These are phyloP conservation scores for Imbricaverruca yamaguchii DNA, from an alignment of 2,888 invertebrate genomes.

Conservation along the genomic window DNA sequence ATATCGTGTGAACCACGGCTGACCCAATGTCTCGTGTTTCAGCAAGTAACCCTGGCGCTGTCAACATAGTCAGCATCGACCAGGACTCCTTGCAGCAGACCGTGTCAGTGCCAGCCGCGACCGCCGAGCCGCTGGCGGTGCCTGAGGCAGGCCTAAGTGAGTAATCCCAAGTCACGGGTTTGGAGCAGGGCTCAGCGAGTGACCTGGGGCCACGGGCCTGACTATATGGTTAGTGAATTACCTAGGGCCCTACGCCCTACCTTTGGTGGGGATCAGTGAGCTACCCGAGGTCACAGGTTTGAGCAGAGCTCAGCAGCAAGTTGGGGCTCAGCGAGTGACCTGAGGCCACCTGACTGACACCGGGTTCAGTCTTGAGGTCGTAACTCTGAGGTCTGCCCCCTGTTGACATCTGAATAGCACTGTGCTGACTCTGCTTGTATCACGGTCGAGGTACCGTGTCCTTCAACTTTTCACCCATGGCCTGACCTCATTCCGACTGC, in stretches of 20 bases:
- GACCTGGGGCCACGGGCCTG: background rate
- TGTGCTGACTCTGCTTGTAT: background rate
- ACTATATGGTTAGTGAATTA: too few relatives aligned
- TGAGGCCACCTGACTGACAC: too few relatives aligned
- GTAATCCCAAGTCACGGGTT: background rate
- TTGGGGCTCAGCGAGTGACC: too few relatives aligned
- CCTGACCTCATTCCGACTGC: too few relatives aligned
- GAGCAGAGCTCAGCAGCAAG: background rate
- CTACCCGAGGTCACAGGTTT: background rate
- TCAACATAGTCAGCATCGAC: conserved; percentile 14
- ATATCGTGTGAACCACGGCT: background rate
- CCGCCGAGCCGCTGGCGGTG: background rate
- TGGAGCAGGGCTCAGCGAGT: background rate
- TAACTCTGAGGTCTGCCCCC: background rate
- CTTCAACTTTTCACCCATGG: too few relatives aligned
- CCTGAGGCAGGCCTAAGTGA: conserved; percentile 5
- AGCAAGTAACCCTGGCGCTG: conserved; percentile 14
- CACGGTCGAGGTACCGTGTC: background rate
- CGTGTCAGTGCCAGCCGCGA: background rate
- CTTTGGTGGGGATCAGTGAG: background rate
- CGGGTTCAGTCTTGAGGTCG: background rate
- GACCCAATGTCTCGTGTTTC: background rate
- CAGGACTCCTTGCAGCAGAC: conserved; percentile 11
- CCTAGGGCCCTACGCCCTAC: background rate
- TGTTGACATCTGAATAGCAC: background rate